phyloP scores from a whole-genome alignment of 2,888 invertebrate genomes.

The Drosophila macrothrix region DNA sequence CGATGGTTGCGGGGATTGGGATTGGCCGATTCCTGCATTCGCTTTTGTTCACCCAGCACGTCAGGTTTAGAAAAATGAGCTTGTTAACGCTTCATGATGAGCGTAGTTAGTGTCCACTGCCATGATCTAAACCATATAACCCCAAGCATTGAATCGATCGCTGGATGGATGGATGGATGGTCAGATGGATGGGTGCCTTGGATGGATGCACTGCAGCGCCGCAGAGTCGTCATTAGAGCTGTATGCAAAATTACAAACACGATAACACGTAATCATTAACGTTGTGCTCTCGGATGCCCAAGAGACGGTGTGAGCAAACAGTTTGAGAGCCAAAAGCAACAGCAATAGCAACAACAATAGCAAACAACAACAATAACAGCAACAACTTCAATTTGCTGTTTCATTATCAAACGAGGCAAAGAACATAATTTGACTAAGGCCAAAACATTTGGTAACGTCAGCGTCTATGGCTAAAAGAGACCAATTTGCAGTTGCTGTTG shows the following conservation, averaged over 20 bases:
- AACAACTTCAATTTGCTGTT: conserved; percentile 62
- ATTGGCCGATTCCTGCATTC: conserved; percentile 16
- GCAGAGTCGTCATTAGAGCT: conserved; percentile 72
- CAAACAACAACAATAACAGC: conserved; percentile 18
- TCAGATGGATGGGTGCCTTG: conserved; percentile 6
- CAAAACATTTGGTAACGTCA: conserved; percentile 61
- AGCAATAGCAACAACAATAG: conserved; percentile 14
- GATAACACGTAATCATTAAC: conserved; percentile 83
- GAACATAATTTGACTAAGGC: conserved; percentile 78
- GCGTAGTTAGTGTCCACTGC: conserved; percentile 79
- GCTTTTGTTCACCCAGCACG: conserved; percentile 60
- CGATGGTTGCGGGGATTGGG: conserved; percentile 13
- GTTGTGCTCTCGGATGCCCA: conserved; percentile 45
- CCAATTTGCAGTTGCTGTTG: conserved; percentile 69
- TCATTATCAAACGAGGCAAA: conserved; percentile 79
- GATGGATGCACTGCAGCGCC: conserved; percentile 25
- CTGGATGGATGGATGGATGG: conserved; percentile 12
- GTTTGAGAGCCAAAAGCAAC: conserved; percentile 49
- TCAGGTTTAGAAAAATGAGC: conserved; percentile 82
- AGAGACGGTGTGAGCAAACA: conserved; percentile 72
- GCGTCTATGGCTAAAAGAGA: conserved; percentile 47
- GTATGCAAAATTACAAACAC: conserved; percentile 82
- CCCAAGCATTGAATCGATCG: conserved; percentile 66
- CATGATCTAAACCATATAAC: conserved; percentile 79
- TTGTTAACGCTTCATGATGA: conserved; percentile 83